phyloP scores from a whole-genome alignment of 2,113 vertebrate genomes.

The Porphyrio hochstetteri region DNA sequence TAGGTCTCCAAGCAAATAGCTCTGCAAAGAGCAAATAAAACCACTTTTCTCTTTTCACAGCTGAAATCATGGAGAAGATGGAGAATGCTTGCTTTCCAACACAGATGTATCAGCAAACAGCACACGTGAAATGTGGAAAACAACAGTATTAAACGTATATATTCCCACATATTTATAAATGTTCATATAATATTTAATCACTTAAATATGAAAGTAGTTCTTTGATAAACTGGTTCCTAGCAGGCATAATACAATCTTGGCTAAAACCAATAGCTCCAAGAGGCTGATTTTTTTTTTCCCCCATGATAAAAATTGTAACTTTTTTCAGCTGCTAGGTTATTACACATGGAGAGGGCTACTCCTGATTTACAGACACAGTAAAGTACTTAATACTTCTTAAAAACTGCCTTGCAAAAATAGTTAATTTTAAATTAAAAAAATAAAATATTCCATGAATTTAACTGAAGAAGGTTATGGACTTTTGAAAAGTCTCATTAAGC shows the following conservation, averaged over 20 bases:
- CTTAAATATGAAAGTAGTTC: not conserved
- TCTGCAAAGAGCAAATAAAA: not conserved
- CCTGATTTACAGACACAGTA: not conserved
- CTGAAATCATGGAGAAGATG: not conserved
- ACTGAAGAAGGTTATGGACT: not conserved
- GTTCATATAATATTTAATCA: not conserved
- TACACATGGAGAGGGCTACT: not conserved
- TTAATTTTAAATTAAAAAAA: not conserved
- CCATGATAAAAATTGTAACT: not conserved
- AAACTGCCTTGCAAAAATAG: not conserved
- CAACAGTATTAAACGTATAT: too few species aligned
- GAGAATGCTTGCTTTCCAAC: not conserved
- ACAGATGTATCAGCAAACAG: not conserved
- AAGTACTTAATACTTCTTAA: not conserved
- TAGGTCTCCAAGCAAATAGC: not conserved
- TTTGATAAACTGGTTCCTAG: not conserved
- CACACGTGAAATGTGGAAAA: not conserved
- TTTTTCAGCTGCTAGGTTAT: not conserved
- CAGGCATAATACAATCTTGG: not conserved
- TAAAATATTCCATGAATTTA: not conserved
- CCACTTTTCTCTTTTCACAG: not conserved
- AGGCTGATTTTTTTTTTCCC: not conserved
- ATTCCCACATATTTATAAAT: not conserved
- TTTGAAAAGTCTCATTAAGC: not conserved
- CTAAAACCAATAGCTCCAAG: not conserved